A percentile compares a stretch with the other conserved stretches of the same genome.
These are phyloP conservation scores for Pungitius pungitius DNA, from an alignment of 2,113 vertebrate species.

Conservation along the genomic window DNA sequence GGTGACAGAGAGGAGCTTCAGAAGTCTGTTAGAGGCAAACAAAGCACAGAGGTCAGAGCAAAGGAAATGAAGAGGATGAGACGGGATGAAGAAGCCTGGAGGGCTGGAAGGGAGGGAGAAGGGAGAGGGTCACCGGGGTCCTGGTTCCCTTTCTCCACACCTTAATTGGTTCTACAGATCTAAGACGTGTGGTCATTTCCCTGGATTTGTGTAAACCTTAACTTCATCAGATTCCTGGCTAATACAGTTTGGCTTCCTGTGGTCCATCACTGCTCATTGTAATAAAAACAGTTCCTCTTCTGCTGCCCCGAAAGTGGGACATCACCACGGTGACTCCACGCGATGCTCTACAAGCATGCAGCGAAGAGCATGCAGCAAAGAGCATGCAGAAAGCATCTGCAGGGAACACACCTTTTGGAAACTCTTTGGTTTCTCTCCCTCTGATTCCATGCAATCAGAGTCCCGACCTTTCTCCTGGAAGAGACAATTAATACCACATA, in stretches of 20 bases:
- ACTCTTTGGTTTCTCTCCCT: background rate
- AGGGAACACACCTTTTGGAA: background rate
- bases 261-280: background rate
- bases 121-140: background rate
- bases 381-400: background rate
- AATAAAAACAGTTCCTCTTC: slow-evolving; percentile 7
- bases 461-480: background rate
- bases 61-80: slow-evolving; percentile 64
- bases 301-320: background rate
- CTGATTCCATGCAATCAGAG: background rate
- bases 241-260: slow-evolving; percentile 7
- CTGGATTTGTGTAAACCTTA: slow-evolving; percentile 4
- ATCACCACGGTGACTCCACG: too few species aligned
- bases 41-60: slow-evolving; percentile 28
- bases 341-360: too few species aligned
- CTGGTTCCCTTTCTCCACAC: background rate
- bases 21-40: background rate
- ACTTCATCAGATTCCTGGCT: too few species aligned
- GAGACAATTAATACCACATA: background rate
- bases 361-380: too few species aligned
- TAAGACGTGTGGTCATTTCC: background rate
- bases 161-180: background rate
- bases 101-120: background rate
- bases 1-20: background rate
- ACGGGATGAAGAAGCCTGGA: slow-evolving; percentile 31